Conservation (phyloP, 2,888 invertebrate genomes). For the Netelia melanura region DNA sequence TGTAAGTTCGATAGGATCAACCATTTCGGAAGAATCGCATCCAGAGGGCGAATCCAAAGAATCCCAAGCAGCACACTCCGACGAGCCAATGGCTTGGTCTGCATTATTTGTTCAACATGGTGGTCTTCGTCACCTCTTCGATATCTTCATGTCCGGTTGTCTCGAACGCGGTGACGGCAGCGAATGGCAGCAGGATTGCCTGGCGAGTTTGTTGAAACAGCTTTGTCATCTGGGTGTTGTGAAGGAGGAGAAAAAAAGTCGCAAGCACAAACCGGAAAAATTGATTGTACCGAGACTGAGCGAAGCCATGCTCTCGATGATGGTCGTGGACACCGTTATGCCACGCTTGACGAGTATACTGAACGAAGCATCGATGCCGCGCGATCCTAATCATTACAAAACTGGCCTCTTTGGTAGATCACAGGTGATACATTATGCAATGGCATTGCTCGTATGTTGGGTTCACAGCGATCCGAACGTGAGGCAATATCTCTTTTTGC, state of each 20-base stretch:
- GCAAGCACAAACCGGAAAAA: slow-evolving; percentile 87
- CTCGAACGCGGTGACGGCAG: slow-evolving; percentile 90
- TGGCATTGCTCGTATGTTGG: slow-evolving; percentile 97
- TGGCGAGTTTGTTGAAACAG: slow-evolving; percentile 94
- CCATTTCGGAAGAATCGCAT: slow-evolving; percentile 71
- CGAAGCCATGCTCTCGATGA: slow-evolving; percentile 92
- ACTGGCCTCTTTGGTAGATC: slow-evolving; percentile 97
- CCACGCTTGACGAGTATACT: slow-evolving; percentile 94
- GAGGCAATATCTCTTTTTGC: slow-evolving; percentile 91
- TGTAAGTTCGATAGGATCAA: slow-evolving; percentile 67
- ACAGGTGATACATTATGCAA: slow-evolving; percentile 95
- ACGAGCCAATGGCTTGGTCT: slow-evolving; percentile 87
- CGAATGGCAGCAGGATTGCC: slow-evolving; percentile 98
- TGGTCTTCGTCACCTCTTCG: slow-evolving; percentile 94
- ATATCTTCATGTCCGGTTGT: slow-evolving; percentile 95
- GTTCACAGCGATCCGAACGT: slow-evolving; percentile 94
- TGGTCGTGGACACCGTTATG: slow-evolving; percentile 94
- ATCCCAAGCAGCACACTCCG: slow-evolving; percentile 66
- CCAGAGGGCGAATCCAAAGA: slow-evolving; percentile 77
- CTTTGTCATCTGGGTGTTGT: slow-evolving; percentile 94
- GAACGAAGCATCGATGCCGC: slow-evolving; percentile 93
- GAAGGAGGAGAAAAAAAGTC: slow-evolving; percentile 84
- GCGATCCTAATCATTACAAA: slow-evolving; percentile 94
- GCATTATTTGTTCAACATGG: slow-evolving; percentile 94
- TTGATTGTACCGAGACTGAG: slow-evolving; percentile 90